phyloP scores from a whole-genome alignment of 2,113 vertebrate genomes.

The Seriola dumerili region DNA sequence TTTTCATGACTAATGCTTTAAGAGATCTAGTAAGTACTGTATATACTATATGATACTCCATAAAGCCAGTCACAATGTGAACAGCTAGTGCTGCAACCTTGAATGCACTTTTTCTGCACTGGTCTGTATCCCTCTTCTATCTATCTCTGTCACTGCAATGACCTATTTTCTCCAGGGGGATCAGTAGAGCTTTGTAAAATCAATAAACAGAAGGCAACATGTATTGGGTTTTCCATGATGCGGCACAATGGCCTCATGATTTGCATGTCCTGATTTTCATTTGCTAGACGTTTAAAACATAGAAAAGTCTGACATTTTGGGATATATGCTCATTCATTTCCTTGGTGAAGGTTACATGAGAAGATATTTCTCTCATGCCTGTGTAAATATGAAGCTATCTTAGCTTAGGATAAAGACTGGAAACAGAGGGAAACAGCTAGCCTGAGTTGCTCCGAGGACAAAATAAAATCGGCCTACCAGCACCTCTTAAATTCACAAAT shows the following conservation, averaged over 20 bases:
- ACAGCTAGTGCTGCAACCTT: background rate
- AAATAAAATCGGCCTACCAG: background rate
- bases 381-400: background rate
- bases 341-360: background rate
- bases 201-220: background rate
- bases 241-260: background rate
- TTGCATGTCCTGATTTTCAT: background rate
- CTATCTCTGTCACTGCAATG: background rate
- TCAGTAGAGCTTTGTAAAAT: slow-evolving; percentile 12
- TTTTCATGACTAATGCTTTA: background rate
- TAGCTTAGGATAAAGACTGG: background rate
- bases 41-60: background rate
- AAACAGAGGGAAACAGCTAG: background rate
- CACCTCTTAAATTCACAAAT: background rate
- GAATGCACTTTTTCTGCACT: background rate
- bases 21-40: background rate
- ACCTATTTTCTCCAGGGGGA: slow-evolving; percentile 20
- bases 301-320: background rate
- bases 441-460: background rate
- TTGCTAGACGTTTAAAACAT: background rate
- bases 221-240: slow-evolving; percentile 35
- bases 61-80: background rate
- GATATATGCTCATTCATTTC: background rate
- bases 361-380: background rate
- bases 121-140: background rate